phyloP scores from a whole-genome alignment of 2,113 vertebrate species.

The Myrmecobius fasciatus region DNA sequence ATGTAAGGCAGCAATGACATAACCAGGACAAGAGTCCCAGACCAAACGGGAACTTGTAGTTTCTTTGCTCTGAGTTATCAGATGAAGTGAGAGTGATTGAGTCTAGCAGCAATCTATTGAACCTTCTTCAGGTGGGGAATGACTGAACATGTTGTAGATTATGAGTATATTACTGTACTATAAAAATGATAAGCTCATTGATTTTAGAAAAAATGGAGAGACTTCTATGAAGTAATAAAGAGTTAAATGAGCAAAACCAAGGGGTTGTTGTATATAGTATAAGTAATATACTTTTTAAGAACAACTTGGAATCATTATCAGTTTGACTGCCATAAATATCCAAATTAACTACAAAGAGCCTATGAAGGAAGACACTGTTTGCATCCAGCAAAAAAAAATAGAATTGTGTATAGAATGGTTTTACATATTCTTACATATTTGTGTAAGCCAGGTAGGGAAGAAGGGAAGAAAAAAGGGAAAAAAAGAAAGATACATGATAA shows the following conservation, averaged over 20 bases:
- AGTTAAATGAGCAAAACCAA: neutral
- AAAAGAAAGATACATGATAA: too few relatives aligned
- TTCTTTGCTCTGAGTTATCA: neutral
- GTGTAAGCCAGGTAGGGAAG: too few relatives aligned
- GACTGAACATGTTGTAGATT: neutral
- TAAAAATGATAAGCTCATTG: neutral
- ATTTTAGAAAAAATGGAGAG: neutral
- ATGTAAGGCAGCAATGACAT: neutral
- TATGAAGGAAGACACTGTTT: too few relatives aligned
- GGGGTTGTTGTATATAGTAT: neutral
- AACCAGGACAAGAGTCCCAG: neutral
- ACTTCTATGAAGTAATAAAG: neutral
- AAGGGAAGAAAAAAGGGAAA: too few relatives aligned
- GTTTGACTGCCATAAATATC: neutral
- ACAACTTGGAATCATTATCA: neutral
- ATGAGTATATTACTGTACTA: neutral
- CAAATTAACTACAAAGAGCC: too few relatives aligned
- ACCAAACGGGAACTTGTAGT: neutral
- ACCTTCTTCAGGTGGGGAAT: neutral
- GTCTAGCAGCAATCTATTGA: neutral
- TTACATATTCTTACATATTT: too few relatives aligned
- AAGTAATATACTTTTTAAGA: neutral
- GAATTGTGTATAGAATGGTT: too few relatives aligned
- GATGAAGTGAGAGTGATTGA: neutral
- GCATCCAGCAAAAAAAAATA: too few relatives aligned